Evolutionary conservation across 1,140 invertebrate species (phyloP).

Genomic region (Araneus ventricosus): DNA sequence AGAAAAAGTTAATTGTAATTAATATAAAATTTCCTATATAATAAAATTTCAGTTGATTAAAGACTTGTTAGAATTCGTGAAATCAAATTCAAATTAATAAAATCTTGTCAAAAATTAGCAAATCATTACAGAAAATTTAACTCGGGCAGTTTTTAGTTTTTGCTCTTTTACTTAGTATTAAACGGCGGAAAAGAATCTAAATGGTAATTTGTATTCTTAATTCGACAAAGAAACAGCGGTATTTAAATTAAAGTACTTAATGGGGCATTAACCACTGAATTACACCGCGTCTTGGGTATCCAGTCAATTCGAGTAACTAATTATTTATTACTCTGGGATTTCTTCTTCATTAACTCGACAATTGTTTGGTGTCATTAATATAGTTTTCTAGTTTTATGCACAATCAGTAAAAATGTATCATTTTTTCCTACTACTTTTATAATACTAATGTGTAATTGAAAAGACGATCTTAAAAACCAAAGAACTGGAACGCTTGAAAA

Average conservation of each 20-base stretch:
- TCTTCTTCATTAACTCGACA: not conserved
- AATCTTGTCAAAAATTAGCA: too few relatives aligned
- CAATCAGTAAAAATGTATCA: not conserved
- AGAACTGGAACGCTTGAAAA: not conserved
- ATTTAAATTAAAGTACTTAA: conserved; percentile 34
- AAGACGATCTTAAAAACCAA: not conserved
- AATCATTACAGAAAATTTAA: not conserved
- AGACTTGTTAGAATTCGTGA: too few relatives aligned
- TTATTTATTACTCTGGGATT: not conserved
- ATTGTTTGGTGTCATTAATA: not conserved
- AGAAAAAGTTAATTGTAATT: too few relatives aligned
- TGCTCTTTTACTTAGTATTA: not conserved
- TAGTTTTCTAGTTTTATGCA: not conserved
- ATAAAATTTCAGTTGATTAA: too few relatives aligned
- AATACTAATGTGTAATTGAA: not conserved
- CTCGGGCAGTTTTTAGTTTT: not conserved
- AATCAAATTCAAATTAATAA: too few relatives aligned
- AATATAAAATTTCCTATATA: too few relatives aligned
- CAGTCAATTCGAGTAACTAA: not conserved
- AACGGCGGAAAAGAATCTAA: not conserved
- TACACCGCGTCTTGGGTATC: not conserved
- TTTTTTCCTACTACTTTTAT: not conserved
- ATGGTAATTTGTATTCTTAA: conserved; percentile 24
- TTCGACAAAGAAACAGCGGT: not conserved
- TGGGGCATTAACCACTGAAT: not conserved